Evolutionary conservation across 53 echinoderm and acorn worm species (phyloP).

Genomic region (Temnopleurus reevesii): DNA sequence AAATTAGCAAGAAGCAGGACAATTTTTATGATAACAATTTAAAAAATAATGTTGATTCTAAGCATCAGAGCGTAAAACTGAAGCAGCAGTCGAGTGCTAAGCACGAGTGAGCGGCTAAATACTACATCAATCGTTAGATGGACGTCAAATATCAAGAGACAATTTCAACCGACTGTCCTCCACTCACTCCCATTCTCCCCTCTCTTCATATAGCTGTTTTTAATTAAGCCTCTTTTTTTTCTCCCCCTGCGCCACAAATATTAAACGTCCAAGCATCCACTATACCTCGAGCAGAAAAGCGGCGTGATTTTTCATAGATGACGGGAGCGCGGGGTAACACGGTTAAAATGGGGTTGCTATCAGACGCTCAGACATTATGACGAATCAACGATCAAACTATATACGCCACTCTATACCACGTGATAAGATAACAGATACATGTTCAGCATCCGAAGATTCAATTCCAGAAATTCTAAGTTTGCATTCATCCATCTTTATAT

Average conservation of each 20-base stretch:
- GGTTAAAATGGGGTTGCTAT: constrained; percentile 3
- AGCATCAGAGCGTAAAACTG: background rate
- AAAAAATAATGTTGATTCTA: constrained; percentile 30
- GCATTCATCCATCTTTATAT: too few species aligned
- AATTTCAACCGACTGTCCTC: constrained; percentile 1
- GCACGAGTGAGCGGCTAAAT: background rate
- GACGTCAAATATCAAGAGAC: constrained; percentile 29
- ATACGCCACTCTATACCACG: background rate
- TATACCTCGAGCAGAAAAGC: constrained; percentile 20
- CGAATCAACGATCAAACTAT: background rate
- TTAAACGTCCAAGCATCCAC: background rate
- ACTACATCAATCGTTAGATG: background rate
- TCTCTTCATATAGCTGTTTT: constrained; percentile 24
- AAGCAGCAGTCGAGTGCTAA: constrained; percentile 9
- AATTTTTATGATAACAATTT: background rate
- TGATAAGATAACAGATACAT: constrained; percentile 18
- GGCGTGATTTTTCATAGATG: constrained; percentile 56
- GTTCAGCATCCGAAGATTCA: background rate
- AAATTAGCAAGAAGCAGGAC: background rate
- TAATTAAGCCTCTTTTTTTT: background rate
- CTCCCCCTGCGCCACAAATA: background rate
- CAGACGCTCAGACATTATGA: constrained; percentile 12
- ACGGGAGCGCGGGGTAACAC: background rate
- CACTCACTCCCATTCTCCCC: constrained; percentile 8
- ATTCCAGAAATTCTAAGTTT: background rate